A percentile compares a stretch with the other conserved stretches of the same genome.
Evolutionary conservation across 2,113 vertebrate genomes (phyloP).

Genomic region (Platycercus adscitus): DNA sequence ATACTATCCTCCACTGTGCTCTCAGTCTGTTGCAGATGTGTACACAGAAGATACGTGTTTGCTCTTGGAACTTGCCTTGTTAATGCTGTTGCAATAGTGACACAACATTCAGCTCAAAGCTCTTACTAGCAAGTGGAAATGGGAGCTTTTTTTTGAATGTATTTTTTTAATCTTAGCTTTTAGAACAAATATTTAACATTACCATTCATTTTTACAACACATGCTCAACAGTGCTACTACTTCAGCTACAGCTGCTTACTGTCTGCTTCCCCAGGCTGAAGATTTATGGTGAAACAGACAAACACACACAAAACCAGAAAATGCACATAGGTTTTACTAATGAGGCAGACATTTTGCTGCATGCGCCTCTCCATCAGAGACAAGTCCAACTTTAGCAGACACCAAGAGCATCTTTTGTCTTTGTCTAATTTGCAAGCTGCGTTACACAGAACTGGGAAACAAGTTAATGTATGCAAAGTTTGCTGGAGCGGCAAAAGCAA

Average conservation of each 20-base stretch:
- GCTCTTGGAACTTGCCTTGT: background rate
- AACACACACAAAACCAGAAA: background rate
- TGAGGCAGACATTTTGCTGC: background rate
- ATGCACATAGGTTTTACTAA: background rate
- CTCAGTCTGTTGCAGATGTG: background rate
- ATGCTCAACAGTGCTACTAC: background rate
- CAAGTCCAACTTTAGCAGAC: conserved; percentile 20
- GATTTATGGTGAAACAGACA: background rate
- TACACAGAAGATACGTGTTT: background rate
- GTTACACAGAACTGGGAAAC: background rate
- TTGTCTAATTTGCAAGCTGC: conserved; percentile 1
- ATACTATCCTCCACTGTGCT: background rate
- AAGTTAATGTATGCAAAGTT: conserved; percentile 8
- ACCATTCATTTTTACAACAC: background rate
- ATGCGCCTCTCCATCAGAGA: background rate
- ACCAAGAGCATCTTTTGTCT: conserved; percentile 30
- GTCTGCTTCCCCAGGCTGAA: background rate
- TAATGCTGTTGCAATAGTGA: background rate
- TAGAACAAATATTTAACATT: conserved; percentile 9
- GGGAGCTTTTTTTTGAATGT: background rate
- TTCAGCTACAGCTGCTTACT: background rate
- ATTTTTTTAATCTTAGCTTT: background rate
- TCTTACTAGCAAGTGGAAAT: background rate
- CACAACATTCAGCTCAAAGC: background rate
- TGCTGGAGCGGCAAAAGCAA: background rate